These are phyloP conservation scores for Bolborhynchus lineola DNA, from an alignment of 2,113 vertebrate species.

Conservation along the genomic window DNA sequence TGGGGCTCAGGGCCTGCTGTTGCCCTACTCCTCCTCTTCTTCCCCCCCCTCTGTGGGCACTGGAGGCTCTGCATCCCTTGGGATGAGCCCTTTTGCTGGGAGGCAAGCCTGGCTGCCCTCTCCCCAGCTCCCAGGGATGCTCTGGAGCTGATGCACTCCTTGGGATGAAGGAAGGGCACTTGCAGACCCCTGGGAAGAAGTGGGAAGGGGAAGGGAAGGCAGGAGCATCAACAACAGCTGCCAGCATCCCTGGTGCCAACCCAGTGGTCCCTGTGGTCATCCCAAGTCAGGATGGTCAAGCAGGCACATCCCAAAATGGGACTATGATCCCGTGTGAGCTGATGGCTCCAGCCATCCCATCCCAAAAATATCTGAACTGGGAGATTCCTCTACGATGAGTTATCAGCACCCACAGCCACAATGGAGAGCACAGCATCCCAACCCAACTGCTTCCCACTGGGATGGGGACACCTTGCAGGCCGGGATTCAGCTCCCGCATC, in stretches of 20 bases:
- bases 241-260: rapidly evolving
- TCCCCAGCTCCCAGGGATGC: not conserved
- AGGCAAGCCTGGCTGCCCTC: not conserved
- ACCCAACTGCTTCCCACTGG: not conserved
- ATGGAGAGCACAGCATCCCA: not conserved
- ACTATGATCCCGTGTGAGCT: rapidly evolving
- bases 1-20: rapidly evolving
- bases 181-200: not conserved
- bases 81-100: not conserved
- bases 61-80: not conserved
- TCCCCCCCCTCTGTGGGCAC: not conserved
- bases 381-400: not conserved
- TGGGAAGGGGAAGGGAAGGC: not conserved
- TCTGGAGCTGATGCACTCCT: not conserved
- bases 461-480: not conserved
- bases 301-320: rapidly evolving
- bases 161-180: too few species aligned
- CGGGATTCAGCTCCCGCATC: not conserved
- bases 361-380: rapidly evolving
- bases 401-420: not conserved
- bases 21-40: not conserved
- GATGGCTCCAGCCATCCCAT: not conserved
- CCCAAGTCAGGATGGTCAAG: rapidly evolving
- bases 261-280: rapidly evolving
- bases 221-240: not conserved